Evolutionary conservation across 2,797 vertebrate genomes (phyloP), one percentile per base, ranked within the genome.

Genomic region (Phaenicophaeus curvirostris): DNA sequence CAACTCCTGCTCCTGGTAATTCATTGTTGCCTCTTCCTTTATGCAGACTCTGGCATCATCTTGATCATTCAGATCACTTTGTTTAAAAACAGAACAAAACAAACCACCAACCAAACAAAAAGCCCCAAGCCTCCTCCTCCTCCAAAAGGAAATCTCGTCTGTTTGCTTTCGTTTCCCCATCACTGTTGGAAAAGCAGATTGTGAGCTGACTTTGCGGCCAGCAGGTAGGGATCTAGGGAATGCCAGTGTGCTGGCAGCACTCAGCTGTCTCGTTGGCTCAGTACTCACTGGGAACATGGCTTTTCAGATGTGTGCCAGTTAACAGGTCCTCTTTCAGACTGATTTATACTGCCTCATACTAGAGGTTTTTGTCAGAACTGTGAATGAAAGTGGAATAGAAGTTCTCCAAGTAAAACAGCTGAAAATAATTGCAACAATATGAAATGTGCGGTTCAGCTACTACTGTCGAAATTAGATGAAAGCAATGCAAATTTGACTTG

Each of bases 361-460:
- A 67, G 69, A 71, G 77, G 21, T 24, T 44, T 94, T 96, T 94
- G 79, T 73, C 78, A 90, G 88, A 88, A 48, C 41, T 15, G 11
- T 75, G 78, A 79, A 46, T 85, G 53, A 31, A 39, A 77, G 61
- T 79, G 62, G 74, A 87, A 54, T 85, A 23, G 15, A 53, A 81
- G 51, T 58, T 85, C 41, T 91, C 92, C 35, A 73, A 90, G 61
- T 79, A 74, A 89, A 88, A 72, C 63, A 87, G 27, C 61, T 95
- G 79, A 93, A 96, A 89, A 94, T 73, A 69, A 73, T 80, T 63
- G 10, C 1, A 79, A 76, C 88, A 92, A 66, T 65, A 44, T 17
- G 35, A 42, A 25, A 63, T 86, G 51, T 66, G 13, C 51, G 30
- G 28, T 85, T 93, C 51, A 66, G 42, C 75, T 61, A 20, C 20